Base-by-base conservation (phyloP, 2,797 vertebrate genomes). In the Acanthurus tractus region DNA sequence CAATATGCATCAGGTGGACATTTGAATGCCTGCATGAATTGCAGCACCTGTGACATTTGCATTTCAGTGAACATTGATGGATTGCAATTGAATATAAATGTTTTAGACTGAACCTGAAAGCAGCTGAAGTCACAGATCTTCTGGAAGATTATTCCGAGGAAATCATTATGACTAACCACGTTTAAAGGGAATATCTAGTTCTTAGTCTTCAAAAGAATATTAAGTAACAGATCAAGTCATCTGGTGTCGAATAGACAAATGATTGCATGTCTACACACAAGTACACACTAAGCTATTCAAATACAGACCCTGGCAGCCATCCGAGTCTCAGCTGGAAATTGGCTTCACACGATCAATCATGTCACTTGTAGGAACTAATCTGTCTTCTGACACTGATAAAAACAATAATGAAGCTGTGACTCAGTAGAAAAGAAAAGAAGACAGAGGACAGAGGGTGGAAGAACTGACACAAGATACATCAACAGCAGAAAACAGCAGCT, bases 311-410 rank as follows among this genome's bases (percentile, higher is more conserved):
- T 52, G 66, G 67, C 64, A 72, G 57, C 61, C 63, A 44, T 23
- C 36, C 10, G 2, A 66, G 71, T 14, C 15, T 55, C 18, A 22
- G 48, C 8, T 18, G 50, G 54, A 66, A 66, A 64, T 45, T 54
- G 48, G 61, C 58, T 66, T 65, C 61, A 71, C 13, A 0, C 22
- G 3, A 81, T 85, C 76, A 65, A 38, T 57, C 3, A 38, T 57
- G 65, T 76, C 66, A 54, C 65, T 78, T 17, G 20, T 56, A 40
- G 65, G 46, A 66, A 52, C 76, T 68, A 67, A 84, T 87, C 82
- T 67, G 72, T 85, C 82, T 74, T 68, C 45, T 73, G 68, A 78
- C 70, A 50, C 79, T 78, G 81, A 88, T 77, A 70, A 70, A 81
- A 78, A 86, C 78, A 82, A 74, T 55, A 67, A 81, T 67, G 67